phyloP scores from a whole-genome alignment of 2,797 vertebrate species.

The Steatocranus sp. region DNA sequence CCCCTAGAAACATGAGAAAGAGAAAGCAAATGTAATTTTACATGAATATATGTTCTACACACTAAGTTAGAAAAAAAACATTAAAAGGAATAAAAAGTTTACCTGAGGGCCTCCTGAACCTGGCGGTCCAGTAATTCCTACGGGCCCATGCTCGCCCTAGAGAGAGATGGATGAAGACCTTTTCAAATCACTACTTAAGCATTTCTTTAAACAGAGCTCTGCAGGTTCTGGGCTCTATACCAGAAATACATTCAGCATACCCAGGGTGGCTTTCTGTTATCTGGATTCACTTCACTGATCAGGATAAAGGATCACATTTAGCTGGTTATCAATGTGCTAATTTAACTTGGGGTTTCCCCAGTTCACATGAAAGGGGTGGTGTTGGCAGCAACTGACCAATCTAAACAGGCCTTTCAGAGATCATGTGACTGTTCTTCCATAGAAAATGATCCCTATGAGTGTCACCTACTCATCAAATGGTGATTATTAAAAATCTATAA shows the following conservation, averaged over 20 bases:
- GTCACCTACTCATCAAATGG: neutral
- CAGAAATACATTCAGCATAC: neutral
- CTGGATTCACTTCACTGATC: neutral
- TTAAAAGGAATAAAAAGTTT: neutral
- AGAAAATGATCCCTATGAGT: neutral
- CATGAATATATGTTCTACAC: neutral
- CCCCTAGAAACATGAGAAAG: constrained; percentile 66
- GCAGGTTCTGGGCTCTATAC: neutral
- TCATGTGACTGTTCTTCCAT: neutral
- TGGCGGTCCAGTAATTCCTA: constrained; percentile 48
- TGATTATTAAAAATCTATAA: neutral
- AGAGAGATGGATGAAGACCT: neutral
- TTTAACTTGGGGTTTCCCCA: neutral
- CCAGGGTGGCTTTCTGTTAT: neutral
- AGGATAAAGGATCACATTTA: neutral
- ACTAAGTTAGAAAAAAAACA: neutral
- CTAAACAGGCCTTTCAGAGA: neutral
- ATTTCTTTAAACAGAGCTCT: neutral
- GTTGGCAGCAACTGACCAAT: neutral
- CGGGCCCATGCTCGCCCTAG: constrained; percentile 58
- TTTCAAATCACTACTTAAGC: neutral
- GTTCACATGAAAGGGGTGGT: neutral
- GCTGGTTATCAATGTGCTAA: neutral
- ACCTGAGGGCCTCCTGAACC: constrained; percentile 64
- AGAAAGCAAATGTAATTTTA: neutral